Conservation (phyloP, 2,113 vertebrate genomes). For the Callospermophilus lateralis region DNA sequence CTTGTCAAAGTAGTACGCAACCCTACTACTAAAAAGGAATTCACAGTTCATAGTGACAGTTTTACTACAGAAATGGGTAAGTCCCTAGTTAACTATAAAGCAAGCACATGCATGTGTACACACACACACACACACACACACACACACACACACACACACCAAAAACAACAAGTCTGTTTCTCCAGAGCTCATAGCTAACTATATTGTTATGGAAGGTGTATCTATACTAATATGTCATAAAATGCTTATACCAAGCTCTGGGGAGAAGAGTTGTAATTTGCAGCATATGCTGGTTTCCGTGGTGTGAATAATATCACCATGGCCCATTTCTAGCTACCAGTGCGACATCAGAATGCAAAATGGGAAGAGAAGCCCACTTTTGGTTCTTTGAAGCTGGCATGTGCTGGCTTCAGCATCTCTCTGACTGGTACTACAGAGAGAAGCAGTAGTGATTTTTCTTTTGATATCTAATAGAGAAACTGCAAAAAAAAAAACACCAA, state of each 20-base stretch:
- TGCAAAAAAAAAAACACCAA: not conserved
- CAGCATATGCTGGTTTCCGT: not conserved
- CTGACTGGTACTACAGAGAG: not conserved
- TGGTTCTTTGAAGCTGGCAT: not conserved
- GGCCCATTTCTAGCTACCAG: not conserved
- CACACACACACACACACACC: not conserved
- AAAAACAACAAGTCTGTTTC: not conserved
- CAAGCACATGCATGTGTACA: not conserved
- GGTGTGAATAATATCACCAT: not conserved
- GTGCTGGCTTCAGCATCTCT: not conserved
- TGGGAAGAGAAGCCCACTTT: not conserved
- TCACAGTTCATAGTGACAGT: not conserved
- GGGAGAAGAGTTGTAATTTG: not conserved
- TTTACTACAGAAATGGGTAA: constrained; percentile 10
- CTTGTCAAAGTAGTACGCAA: not conserved
- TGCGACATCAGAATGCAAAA: not conserved
- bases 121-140: not conserved
- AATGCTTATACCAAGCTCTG: not conserved
- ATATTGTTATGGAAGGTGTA: not conserved
- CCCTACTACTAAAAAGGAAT: not conserved
- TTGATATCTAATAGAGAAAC: not conserved
- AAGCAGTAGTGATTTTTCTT: not conserved
- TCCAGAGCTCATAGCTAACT: not conserved
- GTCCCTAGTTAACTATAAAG: not conserved
- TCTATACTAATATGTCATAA: not conserved